Evolutionary conservation across 2,888 invertebrate species (phyloP).

Genomic region (Acleris sparsana): DNA sequence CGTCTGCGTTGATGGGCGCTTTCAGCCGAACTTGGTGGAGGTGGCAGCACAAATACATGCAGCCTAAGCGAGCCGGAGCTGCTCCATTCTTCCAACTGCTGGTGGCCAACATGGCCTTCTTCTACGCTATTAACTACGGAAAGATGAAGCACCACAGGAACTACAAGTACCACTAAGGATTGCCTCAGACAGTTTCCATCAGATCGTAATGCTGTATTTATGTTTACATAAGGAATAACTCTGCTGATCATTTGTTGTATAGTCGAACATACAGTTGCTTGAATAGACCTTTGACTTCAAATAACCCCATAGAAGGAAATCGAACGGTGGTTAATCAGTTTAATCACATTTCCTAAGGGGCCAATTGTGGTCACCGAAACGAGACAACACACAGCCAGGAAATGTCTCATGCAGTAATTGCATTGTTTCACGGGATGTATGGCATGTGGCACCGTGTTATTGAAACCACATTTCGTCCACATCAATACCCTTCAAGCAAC

Average conservation of each 20-base stretch:
- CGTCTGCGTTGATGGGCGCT: conserved; percentile 85
- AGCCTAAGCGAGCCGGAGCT: conserved; percentile 89
- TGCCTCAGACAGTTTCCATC: conserved; percentile 17
- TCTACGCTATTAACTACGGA: conserved; percentile 91
- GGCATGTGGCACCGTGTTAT: no score
- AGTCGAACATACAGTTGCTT: conserved; percentile 48
- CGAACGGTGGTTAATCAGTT: no score
- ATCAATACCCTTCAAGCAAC: no score
- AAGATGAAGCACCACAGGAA: conserved; percentile 91
- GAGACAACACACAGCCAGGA: no score
- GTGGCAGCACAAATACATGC: conserved; percentile 95
- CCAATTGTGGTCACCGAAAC: no score
- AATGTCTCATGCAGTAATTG: no score
- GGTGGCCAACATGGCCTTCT: conserved; percentile 87
- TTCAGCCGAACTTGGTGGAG: conserved; percentile 94
- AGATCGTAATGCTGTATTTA: conserved; percentile 40
- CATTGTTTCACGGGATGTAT: no score
- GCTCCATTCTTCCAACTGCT: conserved; percentile 91
- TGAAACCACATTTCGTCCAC: no score
- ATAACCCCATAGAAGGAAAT: no score
- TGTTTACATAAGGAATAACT: conserved; percentile 51
- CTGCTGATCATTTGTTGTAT: conserved; percentile 49
- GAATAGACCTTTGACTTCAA: no score
- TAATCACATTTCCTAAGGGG: no score
- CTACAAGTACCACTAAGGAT: conserved; percentile 93